Evolutionary conservation across 2,797 vertebrate species (phyloP), one percentile per base, ranked within the genome.

Genomic region (Danio aesculapii): DNA sequence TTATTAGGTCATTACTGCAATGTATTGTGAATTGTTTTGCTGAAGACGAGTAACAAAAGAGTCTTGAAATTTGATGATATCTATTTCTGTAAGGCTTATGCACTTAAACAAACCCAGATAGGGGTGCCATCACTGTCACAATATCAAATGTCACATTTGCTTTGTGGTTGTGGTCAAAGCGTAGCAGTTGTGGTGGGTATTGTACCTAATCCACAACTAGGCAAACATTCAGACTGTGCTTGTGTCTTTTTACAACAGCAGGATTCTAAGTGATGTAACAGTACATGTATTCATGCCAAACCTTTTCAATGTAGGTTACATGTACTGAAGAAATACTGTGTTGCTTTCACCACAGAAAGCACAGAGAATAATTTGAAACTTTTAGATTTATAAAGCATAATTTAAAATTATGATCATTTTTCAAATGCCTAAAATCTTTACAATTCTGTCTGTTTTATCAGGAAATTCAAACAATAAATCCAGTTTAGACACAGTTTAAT

Each of bases 131-230:
- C 70, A 74, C 43, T 55, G 41, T 67, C 70, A 72, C 77, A 72
- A 53, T 70, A 70, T 70, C 47, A 61, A 50, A 21, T 70, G 70
- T 79, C 66, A 52, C 66, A 69, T 67, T 49, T 61, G 17, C 62
- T 55, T 12, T 30, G 17, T 55, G 9, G 61, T 43, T 61, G 5
- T 63, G 13, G 39, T 66, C 50, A 30, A 17, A 77, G 17, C 55
- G 49, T 19, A 61, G 4, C 11, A 57, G 61, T 63, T 13, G n/a
- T 21, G 52, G 14, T 73, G 11, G 19, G 50, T 19, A 17, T 58
- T 43, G 21, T 57, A 47, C 53, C 59, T 70, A 57, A 80, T 79
- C 75, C 77, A 52, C 39, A 82, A 79, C 53, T 79, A 6, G 64
- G 41, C 43, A 69, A 75, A 62, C 77, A 71, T 61, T 62, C 39